Base-by-base conservation (phyloP, 2,113 vertebrate species). In the Prolemur simus region DNA sequence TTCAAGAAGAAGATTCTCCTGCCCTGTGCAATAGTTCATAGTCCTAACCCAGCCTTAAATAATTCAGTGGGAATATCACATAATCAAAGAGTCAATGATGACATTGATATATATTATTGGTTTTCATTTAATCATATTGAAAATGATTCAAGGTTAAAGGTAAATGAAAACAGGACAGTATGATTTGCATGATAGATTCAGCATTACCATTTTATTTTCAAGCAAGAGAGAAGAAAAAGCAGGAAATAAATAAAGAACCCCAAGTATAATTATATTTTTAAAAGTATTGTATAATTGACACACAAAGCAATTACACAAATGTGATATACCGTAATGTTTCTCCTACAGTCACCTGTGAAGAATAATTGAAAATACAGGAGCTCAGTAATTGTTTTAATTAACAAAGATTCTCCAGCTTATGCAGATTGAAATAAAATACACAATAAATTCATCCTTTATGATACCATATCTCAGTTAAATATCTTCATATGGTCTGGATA, bases 341-440 rank as follows among this genome's bases (percentile, higher is more conserved):
- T 83, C 71, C 15, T 17, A 21, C 17, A 34, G 32, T 83, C 45
- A 39, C 39, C 74, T 80, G 6, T 60, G 37, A 95, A 66, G 69
- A 95, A 83, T 76, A 37, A 87, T 49, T 12, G 5, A 15, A 68
- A 89, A 71, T 39, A 14, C 39, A 23, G 10, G 52, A 56, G 1
- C n/a, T 92, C 45, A 84, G 13, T 82, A 90, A 90, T 89, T 92
- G 45, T n/a, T 78, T 42, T 95, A 92, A 94, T 91, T 77, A 89
- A 17, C 45, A 58, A 45, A 49, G n/a, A 76, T 78, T 89, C 74
- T 96, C 47, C 71, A 92, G 25, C 58, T 76, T 29, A 42, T 5
- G 87, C 66, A 95, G 21, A 11, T 90, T 93, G 89, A 96, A 94
- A 94, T 87, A 80, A 90, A 96, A 97, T 87, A 54, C 47, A 92